phyloP scores from a whole-genome alignment of 2,888 invertebrate genomes.

The Celastrina argiolus region DNA sequence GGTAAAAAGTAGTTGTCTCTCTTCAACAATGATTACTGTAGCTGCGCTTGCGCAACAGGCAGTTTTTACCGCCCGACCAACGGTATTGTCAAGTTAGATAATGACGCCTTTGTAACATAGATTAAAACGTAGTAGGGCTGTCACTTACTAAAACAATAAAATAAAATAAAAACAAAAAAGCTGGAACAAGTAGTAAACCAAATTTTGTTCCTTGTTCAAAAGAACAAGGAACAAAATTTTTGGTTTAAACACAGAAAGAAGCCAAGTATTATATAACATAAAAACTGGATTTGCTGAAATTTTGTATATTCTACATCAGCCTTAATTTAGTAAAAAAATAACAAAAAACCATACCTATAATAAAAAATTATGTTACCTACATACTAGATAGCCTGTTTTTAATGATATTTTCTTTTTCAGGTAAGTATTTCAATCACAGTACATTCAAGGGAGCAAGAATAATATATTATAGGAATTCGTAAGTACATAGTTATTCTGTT shows the following conservation, averaged over 20 bases:
- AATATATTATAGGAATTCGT: not conserved
- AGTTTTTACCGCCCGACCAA: conserved; percentile 10
- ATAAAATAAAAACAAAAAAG: no score
- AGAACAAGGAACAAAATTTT: no score
- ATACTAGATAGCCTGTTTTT: not conserved
- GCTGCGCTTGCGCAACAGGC: not conserved
- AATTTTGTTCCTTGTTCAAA: no score
- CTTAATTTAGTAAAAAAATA: no score
- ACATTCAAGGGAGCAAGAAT: not conserved
- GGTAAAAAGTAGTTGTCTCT: conserved; percentile 7
- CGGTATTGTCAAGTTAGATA: conserved; percentile 50
- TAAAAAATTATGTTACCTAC: no score
- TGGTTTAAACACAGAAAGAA: no score
- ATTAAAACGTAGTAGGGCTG: conserved; percentile 46
- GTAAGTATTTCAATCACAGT: not conserved
- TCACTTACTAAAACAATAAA: not conserved
- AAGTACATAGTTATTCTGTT: no score
- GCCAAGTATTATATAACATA: no score
- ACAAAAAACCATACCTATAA: no score
- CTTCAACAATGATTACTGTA: conserved; percentile 1
- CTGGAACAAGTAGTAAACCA: no score
- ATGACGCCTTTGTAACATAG: conserved; percentile 59
- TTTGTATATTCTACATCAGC: no score
- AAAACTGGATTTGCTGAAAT: no score
- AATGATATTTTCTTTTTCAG: conserved; percentile 4